phyloP scores from a whole-genome alignment of 2,888 invertebrate species.

The Eristalis pertinax region DNA sequence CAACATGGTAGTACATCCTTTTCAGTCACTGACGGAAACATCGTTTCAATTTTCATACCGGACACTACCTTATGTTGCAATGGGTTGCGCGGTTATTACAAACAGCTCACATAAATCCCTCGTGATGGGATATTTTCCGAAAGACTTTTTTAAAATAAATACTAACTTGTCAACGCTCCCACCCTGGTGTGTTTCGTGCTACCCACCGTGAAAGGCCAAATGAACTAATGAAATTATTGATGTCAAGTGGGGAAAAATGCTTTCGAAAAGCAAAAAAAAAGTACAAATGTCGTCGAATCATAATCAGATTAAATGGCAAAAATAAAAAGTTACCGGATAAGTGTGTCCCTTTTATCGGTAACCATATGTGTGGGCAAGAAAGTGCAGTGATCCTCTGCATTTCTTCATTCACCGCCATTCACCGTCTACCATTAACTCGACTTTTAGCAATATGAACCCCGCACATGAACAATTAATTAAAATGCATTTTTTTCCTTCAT shows the following conservation, averaged over 20 bases:
- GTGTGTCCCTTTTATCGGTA: background rate
- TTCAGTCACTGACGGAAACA: no score
- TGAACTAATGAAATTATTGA: conserved; percentile 46
- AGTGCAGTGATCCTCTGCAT: background rate
- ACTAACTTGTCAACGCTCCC: no score
- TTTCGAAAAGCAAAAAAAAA: conserved; percentile 11
- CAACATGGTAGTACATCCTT: no score
- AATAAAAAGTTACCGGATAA: background rate
- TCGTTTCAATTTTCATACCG: no score
- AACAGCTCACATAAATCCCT: no score
- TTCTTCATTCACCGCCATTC: no score
- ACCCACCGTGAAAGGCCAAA: conserved; percentile 4
- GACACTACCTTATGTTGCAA: no score
- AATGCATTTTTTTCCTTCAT: conserved; percentile 42
- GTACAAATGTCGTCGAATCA: no score
- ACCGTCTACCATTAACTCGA: background rate
- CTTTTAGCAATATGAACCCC: conserved; percentile 19
- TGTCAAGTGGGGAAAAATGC: conserved; percentile 26
- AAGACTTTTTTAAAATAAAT: no score
- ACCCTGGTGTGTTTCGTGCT: no score
- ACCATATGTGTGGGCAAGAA: background rate
- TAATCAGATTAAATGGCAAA: conserved; percentile 40
- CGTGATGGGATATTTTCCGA: no score
- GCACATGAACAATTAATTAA: conserved; percentile 42
- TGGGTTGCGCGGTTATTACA: no score